These are phyloP conservation scores for Andrena marginata DNA, from an alignment of 2,888 invertebrate species.

Conservation along the genomic window DNA sequence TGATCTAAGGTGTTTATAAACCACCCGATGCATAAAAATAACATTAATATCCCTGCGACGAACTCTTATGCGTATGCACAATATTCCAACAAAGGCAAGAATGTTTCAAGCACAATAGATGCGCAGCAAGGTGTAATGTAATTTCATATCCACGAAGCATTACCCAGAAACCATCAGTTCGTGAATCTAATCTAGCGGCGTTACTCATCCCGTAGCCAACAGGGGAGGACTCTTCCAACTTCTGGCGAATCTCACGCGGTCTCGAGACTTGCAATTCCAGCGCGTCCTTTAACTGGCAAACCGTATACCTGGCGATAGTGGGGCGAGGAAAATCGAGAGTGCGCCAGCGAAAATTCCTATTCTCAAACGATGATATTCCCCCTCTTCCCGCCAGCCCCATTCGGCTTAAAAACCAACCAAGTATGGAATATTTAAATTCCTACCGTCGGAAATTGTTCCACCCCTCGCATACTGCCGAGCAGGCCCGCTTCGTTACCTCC, in stretches of 20 bases:
- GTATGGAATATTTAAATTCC: conserved; percentile 70
- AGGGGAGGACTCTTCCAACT: conserved; percentile 33
- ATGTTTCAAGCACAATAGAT: conserved; percentile 6
- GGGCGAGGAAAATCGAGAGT: background rate
- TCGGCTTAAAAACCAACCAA: conserved; percentile 52
- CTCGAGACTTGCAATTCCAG: conserved; percentile 23
- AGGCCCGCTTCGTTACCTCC: conserved; percentile 70
- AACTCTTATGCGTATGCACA: too few species aligned
- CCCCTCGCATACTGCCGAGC: conserved; percentile 53
- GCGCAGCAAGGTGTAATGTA: conserved; percentile 19
- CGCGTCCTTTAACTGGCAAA: conserved; percentile 17
- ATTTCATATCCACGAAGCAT: conserved; percentile 24
- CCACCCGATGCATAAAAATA: too few species aligned
- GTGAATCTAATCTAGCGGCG: conserved; percentile 22
- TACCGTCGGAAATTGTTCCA: conserved; percentile 62
- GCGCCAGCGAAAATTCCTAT: conserved; percentile 42
- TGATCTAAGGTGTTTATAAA: too few species aligned
- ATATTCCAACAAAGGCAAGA: background rate
- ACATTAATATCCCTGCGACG: too few species aligned
- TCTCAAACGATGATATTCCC: conserved; percentile 17
- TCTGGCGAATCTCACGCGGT: conserved; percentile 35
- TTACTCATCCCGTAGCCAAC: conserved; percentile 20
- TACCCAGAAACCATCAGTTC: conserved; percentile 24
- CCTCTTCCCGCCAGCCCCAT: background rate
- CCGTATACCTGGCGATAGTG: background rate